These are phyloP conservation scores for Macrotis lagotis DNA, from an alignment of 2,113 vertebrate genomes.

Conservation along the genomic window DNA sequence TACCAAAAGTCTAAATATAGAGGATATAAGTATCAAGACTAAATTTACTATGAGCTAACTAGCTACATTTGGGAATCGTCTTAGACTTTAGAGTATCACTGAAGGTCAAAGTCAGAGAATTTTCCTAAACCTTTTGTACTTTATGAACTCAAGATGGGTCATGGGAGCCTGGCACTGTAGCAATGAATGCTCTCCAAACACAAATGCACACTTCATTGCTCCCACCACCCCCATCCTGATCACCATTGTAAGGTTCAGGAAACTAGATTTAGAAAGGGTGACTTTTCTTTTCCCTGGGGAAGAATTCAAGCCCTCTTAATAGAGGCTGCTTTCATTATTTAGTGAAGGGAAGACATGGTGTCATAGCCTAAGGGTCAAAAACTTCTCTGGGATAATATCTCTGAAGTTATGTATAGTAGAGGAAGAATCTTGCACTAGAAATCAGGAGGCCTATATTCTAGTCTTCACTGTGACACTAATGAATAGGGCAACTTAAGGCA, in stretches of 20 bases:
- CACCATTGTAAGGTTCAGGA: neutral
- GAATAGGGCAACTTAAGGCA: neutral
- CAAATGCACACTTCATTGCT: too few species aligned
- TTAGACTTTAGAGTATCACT: neutral
- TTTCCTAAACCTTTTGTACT: neutral
- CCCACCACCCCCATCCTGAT: neutral
- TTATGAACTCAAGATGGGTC: fast-evolving
- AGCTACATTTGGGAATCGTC: neutral
- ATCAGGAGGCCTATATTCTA: neutral
- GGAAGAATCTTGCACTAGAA: neutral
- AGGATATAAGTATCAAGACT: neutral
- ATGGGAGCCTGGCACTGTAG: neutral
- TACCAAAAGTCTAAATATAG: neutral
- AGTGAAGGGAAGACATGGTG: neutral
- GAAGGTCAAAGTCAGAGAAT: neutral
- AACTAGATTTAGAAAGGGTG: neutral
- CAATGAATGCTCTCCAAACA: neutral
- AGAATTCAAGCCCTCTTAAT: neutral
- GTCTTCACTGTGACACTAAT: neutral
- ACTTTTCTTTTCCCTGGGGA: neutral
- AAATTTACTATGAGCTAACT: conserved; percentile 30
- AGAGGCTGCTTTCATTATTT: neutral
- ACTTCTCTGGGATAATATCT: neutral
- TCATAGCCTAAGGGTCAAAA: neutral
- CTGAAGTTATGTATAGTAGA: neutral